Evolutionary conservation across 2,888 invertebrate species (phyloP).

Genomic region (Hesperia comma): DNA sequence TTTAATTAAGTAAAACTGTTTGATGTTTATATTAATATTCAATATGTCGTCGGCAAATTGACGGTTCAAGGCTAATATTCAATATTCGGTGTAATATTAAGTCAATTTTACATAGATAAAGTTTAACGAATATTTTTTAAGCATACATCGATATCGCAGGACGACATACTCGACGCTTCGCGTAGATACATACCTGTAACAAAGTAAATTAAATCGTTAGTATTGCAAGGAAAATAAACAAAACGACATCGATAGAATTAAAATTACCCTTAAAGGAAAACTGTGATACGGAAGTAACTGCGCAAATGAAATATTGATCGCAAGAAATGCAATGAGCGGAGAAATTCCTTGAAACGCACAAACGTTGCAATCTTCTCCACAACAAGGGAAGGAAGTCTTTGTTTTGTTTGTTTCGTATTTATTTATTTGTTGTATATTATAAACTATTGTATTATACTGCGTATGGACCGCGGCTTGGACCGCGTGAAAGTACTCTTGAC

Average conservation of each 20-base stretch:
- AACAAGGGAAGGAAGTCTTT: neutral
- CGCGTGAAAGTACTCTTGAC: too few species aligned
- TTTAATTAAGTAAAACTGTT: neutral
- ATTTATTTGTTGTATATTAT: too few species aligned
- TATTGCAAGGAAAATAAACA: conserved; percentile 34
- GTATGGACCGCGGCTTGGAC: too few species aligned
- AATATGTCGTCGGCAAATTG: neutral
- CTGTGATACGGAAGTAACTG: conserved; percentile 41
- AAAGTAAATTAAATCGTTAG: conserved; percentile 39
- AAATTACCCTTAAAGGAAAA: conserved; percentile 43
- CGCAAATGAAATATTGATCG: conserved; percentile 33
- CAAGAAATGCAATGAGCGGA: conserved; percentile 30
- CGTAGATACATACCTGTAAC: conserved; percentile 44
- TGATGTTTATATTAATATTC: neutral
- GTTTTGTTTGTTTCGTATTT: neutral
- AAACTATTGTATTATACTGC: too few species aligned
- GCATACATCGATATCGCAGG: too few species aligned
- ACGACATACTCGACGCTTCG: too few species aligned
- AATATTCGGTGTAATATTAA: neutral
- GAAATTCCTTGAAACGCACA: conserved; percentile 32
- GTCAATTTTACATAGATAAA: neutral
- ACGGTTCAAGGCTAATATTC: neutral
- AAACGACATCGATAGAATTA: conserved; percentile 41
- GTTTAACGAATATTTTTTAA: neutral
- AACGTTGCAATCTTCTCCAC: conserved; percentile 8